These are phyloP conservation scores for Microcebus murinus DNA, from an alignment of 2,113 vertebrate species.

Conservation along the genomic window DNA sequence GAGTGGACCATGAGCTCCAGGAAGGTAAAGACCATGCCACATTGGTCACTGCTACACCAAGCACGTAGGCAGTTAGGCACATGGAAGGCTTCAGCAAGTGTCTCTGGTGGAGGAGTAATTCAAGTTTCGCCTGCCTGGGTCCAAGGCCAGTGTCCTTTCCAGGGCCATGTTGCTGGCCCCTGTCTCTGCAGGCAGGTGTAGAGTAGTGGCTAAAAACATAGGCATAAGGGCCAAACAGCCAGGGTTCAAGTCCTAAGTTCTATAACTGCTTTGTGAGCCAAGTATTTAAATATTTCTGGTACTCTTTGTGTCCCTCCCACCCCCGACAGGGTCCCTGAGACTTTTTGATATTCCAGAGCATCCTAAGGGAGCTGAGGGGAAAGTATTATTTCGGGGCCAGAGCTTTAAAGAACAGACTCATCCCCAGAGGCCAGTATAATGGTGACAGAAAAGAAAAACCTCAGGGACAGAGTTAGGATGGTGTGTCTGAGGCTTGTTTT, in stretches of 20 bases:
- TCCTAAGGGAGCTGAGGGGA: background rate
- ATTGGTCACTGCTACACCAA: background rate
- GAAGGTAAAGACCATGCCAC: background rate
- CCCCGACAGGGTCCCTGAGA: background rate
- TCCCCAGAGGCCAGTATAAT: background rate
- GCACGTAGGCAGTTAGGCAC: rapidly evolving
- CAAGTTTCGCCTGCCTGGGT: background rate
- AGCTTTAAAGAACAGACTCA: background rate
- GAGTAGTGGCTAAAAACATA: background rate
- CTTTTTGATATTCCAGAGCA: background rate
- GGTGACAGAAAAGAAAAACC: background rate
- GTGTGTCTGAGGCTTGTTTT: background rate
- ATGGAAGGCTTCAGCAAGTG: background rate
- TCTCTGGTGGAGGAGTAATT: background rate
- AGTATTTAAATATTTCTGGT: background rate
- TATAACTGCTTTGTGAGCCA: background rate
- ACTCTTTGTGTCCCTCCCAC: too few species aligned
- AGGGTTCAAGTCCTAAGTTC: background rate
- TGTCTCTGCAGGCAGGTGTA: background rate
- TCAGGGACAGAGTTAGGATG: background rate
- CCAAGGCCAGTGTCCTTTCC: background rate
- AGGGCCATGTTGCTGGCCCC: background rate
- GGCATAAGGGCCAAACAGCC: background rate
- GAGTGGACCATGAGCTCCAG: background rate
- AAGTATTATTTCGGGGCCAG: background rate